Conservation (phyloP, 2,113 vertebrate species). For the Amphiprion ocellaris region DNA sequence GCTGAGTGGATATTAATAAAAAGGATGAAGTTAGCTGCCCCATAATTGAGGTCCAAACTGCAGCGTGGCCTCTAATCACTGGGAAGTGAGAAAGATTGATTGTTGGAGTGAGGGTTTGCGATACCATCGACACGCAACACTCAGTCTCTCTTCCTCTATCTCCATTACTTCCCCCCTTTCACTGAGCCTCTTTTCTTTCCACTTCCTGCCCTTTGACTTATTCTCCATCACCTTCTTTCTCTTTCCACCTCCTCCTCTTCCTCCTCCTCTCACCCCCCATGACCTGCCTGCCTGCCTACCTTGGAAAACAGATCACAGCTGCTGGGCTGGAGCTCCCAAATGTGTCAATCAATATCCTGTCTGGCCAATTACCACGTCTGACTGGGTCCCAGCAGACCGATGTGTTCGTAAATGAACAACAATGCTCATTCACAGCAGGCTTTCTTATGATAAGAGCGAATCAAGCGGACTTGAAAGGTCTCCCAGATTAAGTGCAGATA, state of each 20-base stretch:
- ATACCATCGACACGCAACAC: constrained; percentile 37
- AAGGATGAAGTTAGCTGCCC: not conserved
- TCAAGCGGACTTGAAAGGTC: constrained; percentile 40
- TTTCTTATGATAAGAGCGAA: constrained; percentile 20
- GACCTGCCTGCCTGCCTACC: constrained; percentile 40
- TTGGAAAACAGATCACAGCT: constrained; percentile 67
- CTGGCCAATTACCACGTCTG: constrained; percentile 55
- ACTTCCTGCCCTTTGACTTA: not conserved
- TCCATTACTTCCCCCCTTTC: not conserved
- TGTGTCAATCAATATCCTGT: constrained; percentile 74
- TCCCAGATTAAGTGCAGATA: constrained; percentile 30
- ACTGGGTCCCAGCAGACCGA: constrained; percentile 49
- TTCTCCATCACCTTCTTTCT: constrained; percentile 13
- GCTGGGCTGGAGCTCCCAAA: constrained; percentile 58
- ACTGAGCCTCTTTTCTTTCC: constrained; percentile 6
- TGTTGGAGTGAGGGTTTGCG: constrained; percentile 13
- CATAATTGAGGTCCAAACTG: constrained; percentile 11
- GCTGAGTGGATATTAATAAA: not conserved
- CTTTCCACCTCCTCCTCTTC: not conserved
- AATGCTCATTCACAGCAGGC: constrained; percentile 24
- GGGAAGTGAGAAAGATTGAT: constrained; percentile 33
- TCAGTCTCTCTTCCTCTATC: constrained; percentile 17
- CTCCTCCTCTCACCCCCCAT: not conserved
- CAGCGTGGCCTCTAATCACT: constrained; percentile 15
- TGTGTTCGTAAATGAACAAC: constrained; percentile 36